Evolutionary conservation across 2,888 invertebrate species (phyloP).

Genomic region (Mermis nigrescens): DNA sequence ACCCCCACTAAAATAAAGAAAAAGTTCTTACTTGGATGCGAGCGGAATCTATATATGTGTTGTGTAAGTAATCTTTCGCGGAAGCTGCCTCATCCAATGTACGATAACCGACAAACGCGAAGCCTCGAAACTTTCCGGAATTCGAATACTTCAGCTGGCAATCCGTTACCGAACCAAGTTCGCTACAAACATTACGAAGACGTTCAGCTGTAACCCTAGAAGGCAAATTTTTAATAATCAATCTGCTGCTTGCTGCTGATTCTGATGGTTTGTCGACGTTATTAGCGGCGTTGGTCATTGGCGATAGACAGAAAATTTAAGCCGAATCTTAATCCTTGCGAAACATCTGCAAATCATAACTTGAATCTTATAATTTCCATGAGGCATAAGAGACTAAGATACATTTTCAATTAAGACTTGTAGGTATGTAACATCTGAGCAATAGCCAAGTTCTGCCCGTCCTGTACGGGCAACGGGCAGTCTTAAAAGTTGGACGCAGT

Average conservation of each 20-base stretch:
- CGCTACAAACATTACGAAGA: neutral
- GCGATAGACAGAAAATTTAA: neutral
- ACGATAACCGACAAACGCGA: slow-evolving; percentile 78
- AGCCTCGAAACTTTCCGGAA: slow-evolving; percentile 73
- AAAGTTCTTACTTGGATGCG: slow-evolving; percentile 53
- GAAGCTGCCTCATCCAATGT: slow-evolving; percentile 54
- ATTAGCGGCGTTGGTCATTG: neutral
- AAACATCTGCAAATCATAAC: too few relatives aligned
- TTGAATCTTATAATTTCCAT: too few relatives aligned
- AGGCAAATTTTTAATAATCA: slow-evolving; percentile 9
- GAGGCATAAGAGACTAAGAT: slow-evolving; percentile 35
- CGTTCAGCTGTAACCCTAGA: neutral
- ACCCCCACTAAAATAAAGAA: slow-evolving; percentile 8
- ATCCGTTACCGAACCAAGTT: slow-evolving; percentile 50
- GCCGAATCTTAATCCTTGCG: too few relatives aligned
- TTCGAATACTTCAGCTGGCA: slow-evolving; percentile 74
- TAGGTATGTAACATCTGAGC: too few relatives aligned
- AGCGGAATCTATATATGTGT: slow-evolving; percentile 61
- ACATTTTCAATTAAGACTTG: too few relatives aligned
- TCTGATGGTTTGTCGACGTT: neutral
- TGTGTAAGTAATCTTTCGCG: slow-evolving; percentile 59
- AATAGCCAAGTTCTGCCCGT: too few relatives aligned
- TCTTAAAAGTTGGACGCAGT: too few relatives aligned
- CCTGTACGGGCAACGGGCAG: too few relatives aligned
- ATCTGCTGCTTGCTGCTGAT: neutral